A percentile compares a stretch with the other conserved stretches of the same genome.
Evolutionary conservation across 2,797 vertebrate species (phyloP).

Genomic region (Steatocranus sp.): DNA sequence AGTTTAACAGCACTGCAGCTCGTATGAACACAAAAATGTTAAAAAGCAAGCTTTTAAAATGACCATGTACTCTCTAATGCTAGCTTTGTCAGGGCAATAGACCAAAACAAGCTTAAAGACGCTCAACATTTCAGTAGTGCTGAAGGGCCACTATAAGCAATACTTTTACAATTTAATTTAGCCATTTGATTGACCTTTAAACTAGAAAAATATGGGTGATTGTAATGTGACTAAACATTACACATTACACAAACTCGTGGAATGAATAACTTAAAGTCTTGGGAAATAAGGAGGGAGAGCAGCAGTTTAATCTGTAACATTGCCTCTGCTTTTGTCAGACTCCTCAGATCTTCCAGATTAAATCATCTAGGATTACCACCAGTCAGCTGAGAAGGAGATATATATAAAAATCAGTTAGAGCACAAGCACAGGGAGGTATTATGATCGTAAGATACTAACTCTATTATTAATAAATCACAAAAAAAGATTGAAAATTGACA

Average conservation of each 20-base stretch:
- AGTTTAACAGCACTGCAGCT: not conserved
- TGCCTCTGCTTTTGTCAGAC: not conserved
- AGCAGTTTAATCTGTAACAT: not conserved
- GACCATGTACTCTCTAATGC: not conserved
- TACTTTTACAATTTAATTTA: not conserved
- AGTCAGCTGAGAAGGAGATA: not conserved
- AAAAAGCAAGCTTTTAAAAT: not conserved
- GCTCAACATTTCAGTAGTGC: not conserved
- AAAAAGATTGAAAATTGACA: not conserved
- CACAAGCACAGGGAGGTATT: not conserved
- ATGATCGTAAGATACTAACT: not conserved
- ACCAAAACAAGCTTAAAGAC: not conserved
- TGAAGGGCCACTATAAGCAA: not conserved
- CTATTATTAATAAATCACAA: conserved; percentile 14
- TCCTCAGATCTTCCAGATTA: not conserved
- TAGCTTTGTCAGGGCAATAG: not conserved
- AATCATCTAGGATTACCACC: not conserved
- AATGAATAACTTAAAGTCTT: not conserved
- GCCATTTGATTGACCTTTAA: not conserved
- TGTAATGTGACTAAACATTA: not conserved
- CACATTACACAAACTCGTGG: not conserved
- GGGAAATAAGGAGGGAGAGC: not conserved
- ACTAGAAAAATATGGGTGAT: not conserved
- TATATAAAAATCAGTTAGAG: not conserved
- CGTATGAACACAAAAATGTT: not conserved